Percentiles rank a stretch among this genome's conserved stretches.
phyloP scores from a whole-genome alignment of 2,113 vertebrate species.

The Apodemus sylvaticus region DNA sequence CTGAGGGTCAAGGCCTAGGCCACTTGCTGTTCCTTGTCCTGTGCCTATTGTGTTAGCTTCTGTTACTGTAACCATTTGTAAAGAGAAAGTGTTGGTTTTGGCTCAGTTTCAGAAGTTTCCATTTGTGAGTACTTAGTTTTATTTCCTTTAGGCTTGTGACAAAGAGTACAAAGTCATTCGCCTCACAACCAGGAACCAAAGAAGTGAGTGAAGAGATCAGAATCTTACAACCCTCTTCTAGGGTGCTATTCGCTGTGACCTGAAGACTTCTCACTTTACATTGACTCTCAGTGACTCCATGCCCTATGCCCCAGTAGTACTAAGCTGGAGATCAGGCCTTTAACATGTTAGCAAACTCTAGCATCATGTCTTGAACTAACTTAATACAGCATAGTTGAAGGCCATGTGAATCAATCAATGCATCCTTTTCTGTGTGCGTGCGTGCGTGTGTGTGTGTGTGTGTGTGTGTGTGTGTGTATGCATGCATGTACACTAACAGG shows the following conservation, averaged over 20 bases:
- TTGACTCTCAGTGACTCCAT: background rate
- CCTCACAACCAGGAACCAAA: background rate
- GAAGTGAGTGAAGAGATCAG: background rate
- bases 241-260: rapidly evolving
- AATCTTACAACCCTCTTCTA: background rate
- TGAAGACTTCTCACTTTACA: background rate
- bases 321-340: background rate
- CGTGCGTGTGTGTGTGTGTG: too few relatives aligned
- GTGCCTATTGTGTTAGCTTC: background rate
- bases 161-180: background rate
- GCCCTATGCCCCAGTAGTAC: too few relatives aligned
- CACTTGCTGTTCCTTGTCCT: background rate
- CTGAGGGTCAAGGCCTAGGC: background rate
- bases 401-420: background rate
- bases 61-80: background rate
- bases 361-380: background rate
- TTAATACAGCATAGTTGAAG: constrained; percentile 52
- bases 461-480: background rate
- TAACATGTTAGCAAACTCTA: background rate
- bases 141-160: background rate
- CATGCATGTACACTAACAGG: too few relatives aligned
- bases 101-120: background rate
- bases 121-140: background rate
- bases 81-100: background rate
- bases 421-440: background rate